Evolutionary conservation across 1,140 invertebrate genomes (phyloP).

Genomic region (Drosophila seguyi): DNA sequence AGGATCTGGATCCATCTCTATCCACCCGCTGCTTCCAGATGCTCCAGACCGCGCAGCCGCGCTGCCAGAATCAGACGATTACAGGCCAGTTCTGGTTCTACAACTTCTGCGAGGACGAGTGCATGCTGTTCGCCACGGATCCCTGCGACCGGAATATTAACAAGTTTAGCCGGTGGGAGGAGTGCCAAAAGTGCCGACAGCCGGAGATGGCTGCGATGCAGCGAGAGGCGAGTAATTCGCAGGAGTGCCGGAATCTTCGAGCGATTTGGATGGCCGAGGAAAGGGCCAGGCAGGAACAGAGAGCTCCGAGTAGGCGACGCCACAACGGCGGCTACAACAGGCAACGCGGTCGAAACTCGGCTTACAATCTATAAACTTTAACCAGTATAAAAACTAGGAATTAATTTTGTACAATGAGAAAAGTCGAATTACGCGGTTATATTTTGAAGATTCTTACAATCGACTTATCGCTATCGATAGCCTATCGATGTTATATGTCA

Average conservation of each 20-base stretch:
- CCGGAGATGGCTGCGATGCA: slow-evolving; percentile 42
- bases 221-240: slow-evolving; percentile 17
- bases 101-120: slow-evolving; percentile 71
- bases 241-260: slow-evolving; percentile 46
- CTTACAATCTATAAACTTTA: slow-evolving; percentile 8
- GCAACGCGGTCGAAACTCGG: slow-evolving; percentile 22
- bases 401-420: background rate
- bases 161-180: slow-evolving; percentile 69
- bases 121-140: slow-evolving; percentile 73
- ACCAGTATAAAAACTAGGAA: background rate
- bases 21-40: slow-evolving; percentile 62
- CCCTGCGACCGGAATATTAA: slow-evolving; percentile 70
- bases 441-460: background rate
- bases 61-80: slow-evolving; percentile 49
- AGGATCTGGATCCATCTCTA: slow-evolving; percentile 19
- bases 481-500: background rate
- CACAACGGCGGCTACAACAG: slow-evolving; percentile 19
- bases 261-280: slow-evolving; percentile 29
- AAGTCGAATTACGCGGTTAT: background rate
- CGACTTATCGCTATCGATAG: slow-evolving; percentile 1
- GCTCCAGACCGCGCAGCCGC: slow-evolving; percentile 38
- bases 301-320: slow-evolving; percentile 10
- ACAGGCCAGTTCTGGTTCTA: slow-evolving; percentile 78
- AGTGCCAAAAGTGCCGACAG: slow-evolving; percentile 55
- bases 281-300: slow-evolving; percentile 25